phyloP scores from a whole-genome alignment of 1,140 invertebrate species.

The Arion vulgaris region DNA sequence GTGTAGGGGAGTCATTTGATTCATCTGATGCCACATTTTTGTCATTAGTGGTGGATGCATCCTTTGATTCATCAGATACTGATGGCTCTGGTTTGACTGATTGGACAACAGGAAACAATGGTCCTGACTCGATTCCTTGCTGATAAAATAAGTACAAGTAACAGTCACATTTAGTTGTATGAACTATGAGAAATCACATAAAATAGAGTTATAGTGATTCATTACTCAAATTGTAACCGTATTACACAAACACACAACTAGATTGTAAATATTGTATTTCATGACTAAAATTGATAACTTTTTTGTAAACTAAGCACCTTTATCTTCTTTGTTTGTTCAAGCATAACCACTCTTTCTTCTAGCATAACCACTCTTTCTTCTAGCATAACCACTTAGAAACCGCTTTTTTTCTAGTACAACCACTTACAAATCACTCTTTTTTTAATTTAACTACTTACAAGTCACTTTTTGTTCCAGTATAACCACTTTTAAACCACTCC shows the following conservation, averaged over 20 bases:
- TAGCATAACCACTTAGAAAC: too few relatives aligned
- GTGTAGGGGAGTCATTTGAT: not conserved
- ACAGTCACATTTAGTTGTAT: too few relatives aligned
- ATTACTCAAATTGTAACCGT: not conserved
- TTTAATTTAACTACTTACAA: too few relatives aligned
- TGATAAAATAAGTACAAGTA: conserved; percentile 45
- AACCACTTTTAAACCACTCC: too few relatives aligned
- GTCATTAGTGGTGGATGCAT: not conserved
- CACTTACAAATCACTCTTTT: too few relatives aligned
- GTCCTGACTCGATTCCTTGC: conserved; percentile 67
- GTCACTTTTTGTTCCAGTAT: too few relatives aligned
- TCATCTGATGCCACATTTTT: not conserved
- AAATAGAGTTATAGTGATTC: not conserved
- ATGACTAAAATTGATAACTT: too few relatives aligned
- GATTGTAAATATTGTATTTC: not conserved
- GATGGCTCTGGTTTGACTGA: conserved; percentile 19
- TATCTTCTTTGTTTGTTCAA: too few relatives aligned
- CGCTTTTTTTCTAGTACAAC: too few relatives aligned
- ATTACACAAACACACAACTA: not conserved
- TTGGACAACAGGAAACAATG: conserved; percentile 61
- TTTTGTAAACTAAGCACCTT: too few relatives aligned
- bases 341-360: too few relatives aligned
- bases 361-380: too few relatives aligned
- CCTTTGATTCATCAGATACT: not conserved
- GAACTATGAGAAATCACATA: not conserved